These are phyloP conservation scores for Triplophysa dalaica DNA, from an alignment of 2,113 vertebrate species.

Conservation along the genomic window DNA sequence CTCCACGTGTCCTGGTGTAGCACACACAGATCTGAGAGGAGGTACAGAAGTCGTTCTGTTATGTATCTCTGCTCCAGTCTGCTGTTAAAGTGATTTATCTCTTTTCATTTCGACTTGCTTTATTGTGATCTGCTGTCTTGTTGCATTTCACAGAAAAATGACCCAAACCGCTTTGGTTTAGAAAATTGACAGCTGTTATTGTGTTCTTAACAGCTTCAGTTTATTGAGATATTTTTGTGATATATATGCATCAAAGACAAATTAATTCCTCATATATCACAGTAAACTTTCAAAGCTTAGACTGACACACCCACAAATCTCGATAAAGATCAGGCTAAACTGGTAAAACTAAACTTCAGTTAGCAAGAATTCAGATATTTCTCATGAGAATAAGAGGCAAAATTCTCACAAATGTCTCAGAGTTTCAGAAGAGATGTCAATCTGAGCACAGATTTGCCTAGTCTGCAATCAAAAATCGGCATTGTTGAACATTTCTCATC, in stretches of 20 bases:
- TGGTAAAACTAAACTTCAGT: background rate
- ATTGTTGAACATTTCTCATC: too few species aligned
- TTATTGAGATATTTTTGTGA: background rate
- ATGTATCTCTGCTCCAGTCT: slow-evolving; percentile 30
- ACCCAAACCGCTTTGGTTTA: background rate
- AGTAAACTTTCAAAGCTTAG: background rate
- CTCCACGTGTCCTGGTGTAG: background rate
- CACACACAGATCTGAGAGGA: slow-evolving; percentile 8
- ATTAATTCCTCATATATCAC: background rate
- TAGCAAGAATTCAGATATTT: background rate
- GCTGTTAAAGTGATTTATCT: slow-evolving; percentile 21
- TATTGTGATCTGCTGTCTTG: slow-evolving; percentile 9
- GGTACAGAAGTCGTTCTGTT: slow-evolving; percentile 11
- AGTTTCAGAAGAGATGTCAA: too few species aligned
- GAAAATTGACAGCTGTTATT: background rate
- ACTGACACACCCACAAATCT: background rate
- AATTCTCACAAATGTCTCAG: too few species aligned
- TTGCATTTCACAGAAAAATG: background rate
- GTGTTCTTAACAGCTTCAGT: background rate
- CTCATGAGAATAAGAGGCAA: too few species aligned
- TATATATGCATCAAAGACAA: background rate
- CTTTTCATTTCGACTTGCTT: background rate
- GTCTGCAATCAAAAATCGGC: too few species aligned
- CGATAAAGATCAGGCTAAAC: background rate
- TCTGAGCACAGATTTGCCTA: too few species aligned